phyloP scores from a whole-genome alignment of 2,797 vertebrate species.

The Cygnus olor region DNA sequence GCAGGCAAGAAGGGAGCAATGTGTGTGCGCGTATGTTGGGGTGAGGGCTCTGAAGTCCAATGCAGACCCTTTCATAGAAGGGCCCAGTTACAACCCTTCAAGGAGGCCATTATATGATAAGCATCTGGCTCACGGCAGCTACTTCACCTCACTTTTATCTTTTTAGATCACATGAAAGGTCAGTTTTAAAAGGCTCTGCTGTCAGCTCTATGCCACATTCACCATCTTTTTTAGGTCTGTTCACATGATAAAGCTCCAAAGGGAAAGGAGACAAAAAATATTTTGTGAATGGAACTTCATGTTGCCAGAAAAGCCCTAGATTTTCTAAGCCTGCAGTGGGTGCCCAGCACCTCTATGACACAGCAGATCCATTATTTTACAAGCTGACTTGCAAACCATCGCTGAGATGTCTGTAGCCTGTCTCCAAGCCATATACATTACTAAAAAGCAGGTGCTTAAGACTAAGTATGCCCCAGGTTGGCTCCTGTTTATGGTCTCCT shows the following conservation, averaged over 20 bases:
- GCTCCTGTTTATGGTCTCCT: not conserved
- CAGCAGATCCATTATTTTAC: not conserved
- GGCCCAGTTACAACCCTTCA: rapidly evolving
- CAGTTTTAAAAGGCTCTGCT: not conserved
- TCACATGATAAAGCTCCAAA: not conserved
- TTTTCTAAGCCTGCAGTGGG: not conserved
- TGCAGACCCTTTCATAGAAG: not conserved
- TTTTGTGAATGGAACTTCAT: not conserved
- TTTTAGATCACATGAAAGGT: not conserved
- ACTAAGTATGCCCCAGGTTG: not conserved
- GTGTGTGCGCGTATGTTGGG: not conserved
- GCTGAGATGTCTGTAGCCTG: not conserved
- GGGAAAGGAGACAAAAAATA: not conserved
- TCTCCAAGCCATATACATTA: not conserved
- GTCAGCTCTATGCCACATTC: not conserved
- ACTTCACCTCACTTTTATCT: not conserved
- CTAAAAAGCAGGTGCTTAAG: not conserved
- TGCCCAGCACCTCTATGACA: not conserved
- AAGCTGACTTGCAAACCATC: not conserved
- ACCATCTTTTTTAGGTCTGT: not conserved
- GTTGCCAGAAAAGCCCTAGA: not conserved
- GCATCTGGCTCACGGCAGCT: not conserved
- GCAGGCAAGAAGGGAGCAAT: rapidly evolving
- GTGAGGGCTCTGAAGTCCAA: not conserved
- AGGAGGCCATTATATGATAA: not conserved